Evolutionary conservation across 2,113 vertebrate genomes (phyloP), one percentile per base, ranked within the genome.

Genomic region (Chiloscyllium plagiosum): DNA sequence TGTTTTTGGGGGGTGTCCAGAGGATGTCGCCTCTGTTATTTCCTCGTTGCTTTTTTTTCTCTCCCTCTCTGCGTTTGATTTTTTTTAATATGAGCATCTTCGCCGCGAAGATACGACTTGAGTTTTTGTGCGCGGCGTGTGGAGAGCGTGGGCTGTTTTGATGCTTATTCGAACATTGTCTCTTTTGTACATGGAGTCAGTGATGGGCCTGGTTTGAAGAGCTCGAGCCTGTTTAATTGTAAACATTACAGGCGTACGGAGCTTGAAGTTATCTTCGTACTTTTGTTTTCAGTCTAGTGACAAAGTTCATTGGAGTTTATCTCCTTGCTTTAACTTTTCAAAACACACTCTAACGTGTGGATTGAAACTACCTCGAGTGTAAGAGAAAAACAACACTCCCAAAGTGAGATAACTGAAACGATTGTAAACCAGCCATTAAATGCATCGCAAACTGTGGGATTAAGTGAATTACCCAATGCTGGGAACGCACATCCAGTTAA

Each of bases 111-210:
- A 66, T n/a, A 29, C 68, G 26, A 70, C 42, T 50, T 47, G 68
- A 72, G 93, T 95, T 95, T 47, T 72, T 12, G 37, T 72, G 68
- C 7, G 93, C 69, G 94, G 50, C 94, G 72, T 95, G 94, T 76
- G 69, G 94, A 37, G 94, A 95, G 94, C 94, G 94, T 52, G 68
- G 94, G 94, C 50, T 95, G 94, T 95, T 95, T 95, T 47, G 94
- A 24, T 72, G 68, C 3, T 95, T 70, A 29, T 95, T 68, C 47
- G 68, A 72, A 72, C 87, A 33, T 95, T 72, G 69, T 72, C 94
- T 52, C 69, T 95, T 95, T 95, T 95, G 94, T 95, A 72, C 47
- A 13, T 20, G 68, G 42, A 95, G 37, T 70, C 93, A 47, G 66
- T 72, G 13, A 69, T 70, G 94, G 94, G 94, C 94, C 94, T 95